A percentile compares a stretch with the other conserved stretches of the same genome.
phyloP scores from a whole-genome alignment of 2,113 vertebrate species.

The Trogon surrucura region DNA sequence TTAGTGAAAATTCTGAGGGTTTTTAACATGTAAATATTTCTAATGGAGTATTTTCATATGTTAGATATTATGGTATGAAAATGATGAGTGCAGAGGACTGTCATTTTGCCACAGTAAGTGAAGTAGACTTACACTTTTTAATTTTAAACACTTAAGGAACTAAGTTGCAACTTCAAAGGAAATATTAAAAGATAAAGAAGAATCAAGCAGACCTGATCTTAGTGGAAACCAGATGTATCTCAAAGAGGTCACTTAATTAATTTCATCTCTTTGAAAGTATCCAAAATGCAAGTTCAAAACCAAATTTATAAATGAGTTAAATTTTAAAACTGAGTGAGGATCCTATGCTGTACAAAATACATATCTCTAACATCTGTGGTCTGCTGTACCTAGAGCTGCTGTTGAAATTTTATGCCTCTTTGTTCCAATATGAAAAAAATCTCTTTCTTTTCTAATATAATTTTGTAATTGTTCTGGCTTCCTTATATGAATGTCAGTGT shows the following conservation, averaged over 20 bases:
- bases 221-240: not conserved
- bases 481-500: not conserved
- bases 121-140: not conserved
- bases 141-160: not conserved
- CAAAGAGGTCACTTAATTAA: not conserved
- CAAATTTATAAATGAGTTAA: not conserved
- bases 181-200: not conserved
- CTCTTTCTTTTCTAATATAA: not conserved
- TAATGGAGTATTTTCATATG: not conserved
- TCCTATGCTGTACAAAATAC: not conserved
- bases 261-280: not conserved
- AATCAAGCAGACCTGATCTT: not conserved
- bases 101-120: not conserved
- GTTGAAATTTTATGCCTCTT: not conserved
- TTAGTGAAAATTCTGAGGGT: not conserved
- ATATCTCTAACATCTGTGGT: not conserved
- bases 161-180: not conserved
- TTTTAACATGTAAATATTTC: not conserved
- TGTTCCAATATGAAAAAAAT: not conserved
- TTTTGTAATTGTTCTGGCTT: not conserved
- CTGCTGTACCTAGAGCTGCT: not conserved
- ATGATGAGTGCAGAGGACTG: not conserved
- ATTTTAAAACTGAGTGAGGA: not conserved
- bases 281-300: not conserved
- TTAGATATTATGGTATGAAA: not conserved